Percentiles rank a stretch among this genome's conserved stretches.
These are phyloP conservation scores for Sminthurinus signatus DNA, from an alignment of 1,140 invertebrate species.

Conservation along the genomic window DNA sequence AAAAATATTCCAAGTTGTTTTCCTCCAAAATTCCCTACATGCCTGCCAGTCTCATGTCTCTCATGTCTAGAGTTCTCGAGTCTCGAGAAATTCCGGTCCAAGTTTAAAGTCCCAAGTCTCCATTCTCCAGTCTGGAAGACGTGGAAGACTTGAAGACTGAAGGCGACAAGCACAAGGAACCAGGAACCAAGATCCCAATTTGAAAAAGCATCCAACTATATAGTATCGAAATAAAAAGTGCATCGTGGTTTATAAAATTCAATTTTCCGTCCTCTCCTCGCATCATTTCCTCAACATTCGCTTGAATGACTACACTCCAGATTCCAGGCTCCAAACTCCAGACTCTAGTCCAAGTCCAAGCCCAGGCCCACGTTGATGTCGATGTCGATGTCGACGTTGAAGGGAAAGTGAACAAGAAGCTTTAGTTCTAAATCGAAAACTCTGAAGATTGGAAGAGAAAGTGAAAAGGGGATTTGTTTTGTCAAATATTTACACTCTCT, in stretches of 20 bases:
- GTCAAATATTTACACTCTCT: slow-evolving; percentile 18
- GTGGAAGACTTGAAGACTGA: background rate
- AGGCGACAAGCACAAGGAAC: background rate
- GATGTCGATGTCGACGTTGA: no score
- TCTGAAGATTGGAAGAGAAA: background rate
- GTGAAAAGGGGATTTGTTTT: slow-evolving; percentile 14
- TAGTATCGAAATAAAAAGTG: slow-evolving; percentile 16
- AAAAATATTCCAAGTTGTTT: background rate
- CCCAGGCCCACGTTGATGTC: background rate
- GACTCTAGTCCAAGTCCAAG: background rate
- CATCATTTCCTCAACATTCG: slow-evolving; percentile 11
- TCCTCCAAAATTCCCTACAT: background rate
- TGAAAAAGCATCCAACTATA: no score
- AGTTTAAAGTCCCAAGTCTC: background rate
- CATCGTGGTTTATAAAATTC: slow-evolving; percentile 12
- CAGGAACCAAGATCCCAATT: background rate
- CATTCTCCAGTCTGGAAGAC: background rate
- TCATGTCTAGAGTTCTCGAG: background rate
- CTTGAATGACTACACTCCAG: slow-evolving; percentile 6
- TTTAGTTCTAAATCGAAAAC: background rate
- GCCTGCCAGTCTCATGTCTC: background rate
- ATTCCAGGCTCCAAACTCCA: background rate
- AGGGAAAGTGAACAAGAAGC: slow-evolving; percentile 2
- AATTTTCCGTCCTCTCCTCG: slow-evolving; percentile 8
- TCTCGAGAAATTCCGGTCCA: background rate